phyloP scores from a whole-genome alignment of 2,888 invertebrate genomes.

The Invenusta paracnida region DNA sequence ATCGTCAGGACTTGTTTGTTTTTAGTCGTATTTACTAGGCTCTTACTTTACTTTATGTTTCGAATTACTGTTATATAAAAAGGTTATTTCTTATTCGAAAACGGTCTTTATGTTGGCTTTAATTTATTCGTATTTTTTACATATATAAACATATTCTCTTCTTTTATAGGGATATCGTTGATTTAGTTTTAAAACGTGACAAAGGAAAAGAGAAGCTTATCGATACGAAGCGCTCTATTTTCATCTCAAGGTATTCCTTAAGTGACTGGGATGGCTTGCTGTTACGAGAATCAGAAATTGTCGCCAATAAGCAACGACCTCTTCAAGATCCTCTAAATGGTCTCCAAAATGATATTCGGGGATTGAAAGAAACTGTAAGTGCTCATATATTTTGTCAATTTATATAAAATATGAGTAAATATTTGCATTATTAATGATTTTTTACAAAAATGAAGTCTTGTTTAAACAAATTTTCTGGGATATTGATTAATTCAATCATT shows the following conservation, averaged over 20 bases:
- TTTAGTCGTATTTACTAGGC: too few relatives aligned
- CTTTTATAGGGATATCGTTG: not conserved
- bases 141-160: not conserved
- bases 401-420: too few relatives aligned
- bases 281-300: not conserved
- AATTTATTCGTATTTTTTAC: too few relatives aligned
- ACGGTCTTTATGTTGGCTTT: too few relatives aligned
- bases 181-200: not conserved
- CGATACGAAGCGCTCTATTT: not conserved
- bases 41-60: too few relatives aligned
- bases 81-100: too few relatives aligned
- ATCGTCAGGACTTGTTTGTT: too few relatives aligned
- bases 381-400: not conserved
- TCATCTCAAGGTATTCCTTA: not conserved
- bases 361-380: conserved; percentile 13
- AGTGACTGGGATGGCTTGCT: not conserved
- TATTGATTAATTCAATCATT: too few relatives aligned
- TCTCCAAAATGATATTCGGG: not conserved
- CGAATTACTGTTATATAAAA: too few relatives aligned
- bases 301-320: conserved; percentile 9
- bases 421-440: too few relatives aligned
- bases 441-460: too few relatives aligned
- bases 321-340: conserved; percentile 9
- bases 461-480: too few relatives aligned
- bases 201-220: not conserved